Percentiles rank a stretch among this genome's conserved stretches.
Conservation (phyloP, 2,888 invertebrate genomes). For the Xanthia togata region DNA sequence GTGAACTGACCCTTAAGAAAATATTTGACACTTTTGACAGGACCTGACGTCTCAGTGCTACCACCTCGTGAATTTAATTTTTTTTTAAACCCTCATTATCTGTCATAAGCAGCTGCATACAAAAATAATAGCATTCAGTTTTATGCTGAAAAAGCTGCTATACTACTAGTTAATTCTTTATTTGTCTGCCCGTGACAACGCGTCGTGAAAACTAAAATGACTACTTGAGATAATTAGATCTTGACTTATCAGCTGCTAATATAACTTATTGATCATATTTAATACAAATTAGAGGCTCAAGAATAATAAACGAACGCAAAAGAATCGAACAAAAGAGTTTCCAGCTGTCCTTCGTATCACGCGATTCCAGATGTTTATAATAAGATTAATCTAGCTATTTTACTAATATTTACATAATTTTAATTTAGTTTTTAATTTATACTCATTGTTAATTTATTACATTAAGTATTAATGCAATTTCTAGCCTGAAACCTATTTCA, state of each 20-base stretch:
- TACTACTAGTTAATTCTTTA: not conserved
- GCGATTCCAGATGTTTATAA: not conserved
- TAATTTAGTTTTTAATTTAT: too few relatives aligned
- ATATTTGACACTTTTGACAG: too few relatives aligned
- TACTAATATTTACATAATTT: too few relatives aligned
- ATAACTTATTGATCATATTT: constrained; percentile 18
- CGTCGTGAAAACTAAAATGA: not conserved
- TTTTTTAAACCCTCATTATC: too few relatives aligned
- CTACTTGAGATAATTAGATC: not conserved
- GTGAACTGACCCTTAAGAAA: too few relatives aligned
- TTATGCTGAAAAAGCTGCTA: not conserved
- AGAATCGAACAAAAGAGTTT: not conserved
- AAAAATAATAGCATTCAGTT: not conserved
- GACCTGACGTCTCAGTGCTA: too few relatives aligned
- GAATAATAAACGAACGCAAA: constrained; percentile 4
- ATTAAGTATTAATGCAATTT: too few relatives aligned
- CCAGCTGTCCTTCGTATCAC: constrained; percentile 1
- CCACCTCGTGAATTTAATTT: too few relatives aligned
- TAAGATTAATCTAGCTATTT: too few relatives aligned
- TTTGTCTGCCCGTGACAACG: not conserved
- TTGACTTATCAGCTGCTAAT: not conserved
- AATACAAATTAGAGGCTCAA: not conserved
- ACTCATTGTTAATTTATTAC: too few relatives aligned
- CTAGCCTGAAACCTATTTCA: too few relatives aligned
- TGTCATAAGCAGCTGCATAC: too few relatives aligned